Evolutionary conservation across 53 echinoderm and acorn worm genomes (phyloP).

Genomic region (Luidia sarsii): DNA sequence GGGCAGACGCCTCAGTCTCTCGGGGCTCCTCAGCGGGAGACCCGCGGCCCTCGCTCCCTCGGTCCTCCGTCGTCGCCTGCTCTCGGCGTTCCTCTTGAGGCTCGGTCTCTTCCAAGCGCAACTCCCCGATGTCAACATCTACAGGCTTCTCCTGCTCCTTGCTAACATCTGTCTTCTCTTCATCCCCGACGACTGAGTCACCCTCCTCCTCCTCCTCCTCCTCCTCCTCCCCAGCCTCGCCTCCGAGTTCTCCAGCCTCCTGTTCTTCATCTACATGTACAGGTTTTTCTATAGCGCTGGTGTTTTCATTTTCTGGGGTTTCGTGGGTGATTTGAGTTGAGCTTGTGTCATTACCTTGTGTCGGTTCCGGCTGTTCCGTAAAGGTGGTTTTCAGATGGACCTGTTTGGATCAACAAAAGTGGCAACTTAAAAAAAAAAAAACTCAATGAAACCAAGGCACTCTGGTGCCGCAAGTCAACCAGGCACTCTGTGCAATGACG

Average conservation of each 20-base stretch:
- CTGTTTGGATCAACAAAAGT: no score
- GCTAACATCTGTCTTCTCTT: neutral
- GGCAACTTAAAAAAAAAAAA: no score
- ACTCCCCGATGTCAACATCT: no score
- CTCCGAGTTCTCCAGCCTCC: neutral
- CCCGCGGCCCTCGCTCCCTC: no score
- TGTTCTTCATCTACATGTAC: neutral
- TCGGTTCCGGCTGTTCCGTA: neutral
- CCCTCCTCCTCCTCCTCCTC: neutral
- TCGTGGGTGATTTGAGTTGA: conserved; percentile 39
- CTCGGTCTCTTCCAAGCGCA: no score
- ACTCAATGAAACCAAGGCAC: no score
- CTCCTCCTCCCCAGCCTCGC: neutral
- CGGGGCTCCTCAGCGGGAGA: no score
- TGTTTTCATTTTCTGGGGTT: conserved; percentile 35
- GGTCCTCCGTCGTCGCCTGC: neutral
- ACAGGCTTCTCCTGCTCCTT: no score
- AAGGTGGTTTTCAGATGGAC: neutral
- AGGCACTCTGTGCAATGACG: no score
- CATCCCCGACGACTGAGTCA: neutral
- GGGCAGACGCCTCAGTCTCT: no score
- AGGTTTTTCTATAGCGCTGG: conserved; percentile 6
- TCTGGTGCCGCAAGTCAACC: no score
- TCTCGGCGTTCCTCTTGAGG: no score
- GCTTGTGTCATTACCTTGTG: conserved; percentile 26